phyloP scores from a whole-genome alignment of 2,888 invertebrate species.

The Loripinus fragilis region DNA sequence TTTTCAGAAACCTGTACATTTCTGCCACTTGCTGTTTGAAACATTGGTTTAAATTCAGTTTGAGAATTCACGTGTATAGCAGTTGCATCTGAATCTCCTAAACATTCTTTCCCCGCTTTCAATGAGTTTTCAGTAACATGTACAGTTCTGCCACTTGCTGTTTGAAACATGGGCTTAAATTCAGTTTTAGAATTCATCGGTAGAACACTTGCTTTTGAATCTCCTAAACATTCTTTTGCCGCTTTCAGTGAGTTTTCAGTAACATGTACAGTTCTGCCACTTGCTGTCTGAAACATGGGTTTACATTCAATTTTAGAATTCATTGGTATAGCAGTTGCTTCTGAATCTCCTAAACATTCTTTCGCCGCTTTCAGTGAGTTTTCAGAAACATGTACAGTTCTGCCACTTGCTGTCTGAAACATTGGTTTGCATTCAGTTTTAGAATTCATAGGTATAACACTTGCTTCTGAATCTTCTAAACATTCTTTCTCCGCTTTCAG shows the following conservation, averaged over 20 bases:
- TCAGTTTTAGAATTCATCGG: no score
- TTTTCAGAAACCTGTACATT: slow-evolving; percentile 19
- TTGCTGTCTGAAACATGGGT: slow-evolving; percentile 14
- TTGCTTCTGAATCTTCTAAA: no score
- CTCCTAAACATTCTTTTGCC: no score
- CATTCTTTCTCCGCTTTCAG: not conserved
- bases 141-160: not conserved
- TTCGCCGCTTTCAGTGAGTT: no score
- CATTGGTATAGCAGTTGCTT: no score
- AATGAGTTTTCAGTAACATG: slow-evolving; percentile 20
- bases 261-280: not conserved
- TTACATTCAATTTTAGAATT: no score
- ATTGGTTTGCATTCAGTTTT: no score
- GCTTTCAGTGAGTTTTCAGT: not conserved
- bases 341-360: not conserved
- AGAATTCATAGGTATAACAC: no score
- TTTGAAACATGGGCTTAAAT: not conserved
- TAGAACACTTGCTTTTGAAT: not conserved
- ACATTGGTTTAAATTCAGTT: not conserved
- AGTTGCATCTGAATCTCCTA: not conserved
- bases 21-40: slow-evolving; percentile 21
- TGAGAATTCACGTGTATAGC: not conserved
- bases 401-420: no score
- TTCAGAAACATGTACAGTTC: no score
- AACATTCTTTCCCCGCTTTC: not conserved